Percentiles rank a stretch among this genome's conserved stretches.
Conservation (phyloP, 1,140 invertebrate species). For the Pogonus chalceus region DNA sequence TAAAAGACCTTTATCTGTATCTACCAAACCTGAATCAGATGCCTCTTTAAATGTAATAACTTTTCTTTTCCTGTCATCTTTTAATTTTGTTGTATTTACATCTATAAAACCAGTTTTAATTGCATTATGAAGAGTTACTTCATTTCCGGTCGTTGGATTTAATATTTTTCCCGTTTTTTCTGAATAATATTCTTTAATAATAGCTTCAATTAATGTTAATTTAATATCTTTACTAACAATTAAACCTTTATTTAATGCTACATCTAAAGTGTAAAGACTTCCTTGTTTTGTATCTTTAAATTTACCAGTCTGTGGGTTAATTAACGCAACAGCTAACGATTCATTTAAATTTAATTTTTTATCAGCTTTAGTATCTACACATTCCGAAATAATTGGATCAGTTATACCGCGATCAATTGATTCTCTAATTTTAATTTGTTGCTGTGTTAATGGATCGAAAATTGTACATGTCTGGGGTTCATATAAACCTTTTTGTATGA, state of each 20-base stretch:
- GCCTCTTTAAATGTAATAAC: constrained; percentile 60
- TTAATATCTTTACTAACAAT: constrained; percentile 60
- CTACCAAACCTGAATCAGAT: constrained; percentile 55
- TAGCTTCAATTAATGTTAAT: constrained; percentile 60
- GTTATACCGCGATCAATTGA: constrained; percentile 69
- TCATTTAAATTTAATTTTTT: constrained; percentile 57
- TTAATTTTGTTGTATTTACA: constrained; percentile 55
- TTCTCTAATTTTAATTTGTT: constrained; percentile 59
- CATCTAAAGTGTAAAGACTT: constrained; percentile 53
- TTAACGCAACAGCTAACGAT: constrained; percentile 54
- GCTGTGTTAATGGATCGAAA: constrained; percentile 57
- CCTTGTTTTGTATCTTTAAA: constrained; percentile 57
- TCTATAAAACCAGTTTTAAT: constrained; percentile 63
- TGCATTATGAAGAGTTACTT: constrained; percentile 60
- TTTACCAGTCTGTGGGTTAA: constrained; percentile 57
- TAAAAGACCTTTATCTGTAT: constrained; percentile 57
- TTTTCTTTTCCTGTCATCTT: constrained; percentile 58
- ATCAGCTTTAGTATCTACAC: constrained; percentile 62
- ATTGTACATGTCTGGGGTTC: constrained; percentile 60
- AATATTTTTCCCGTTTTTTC: constrained; percentile 64
- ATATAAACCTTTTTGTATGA: constrained; percentile 60
- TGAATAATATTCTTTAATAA: constrained; percentile 70
- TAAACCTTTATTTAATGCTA: constrained; percentile 55
- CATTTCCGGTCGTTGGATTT: constrained; percentile 67
- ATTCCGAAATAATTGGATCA: constrained; percentile 71